Conservation (phyloP, 2,113 vertebrate species). For the Lagenorhynchus albirostris region DNA sequence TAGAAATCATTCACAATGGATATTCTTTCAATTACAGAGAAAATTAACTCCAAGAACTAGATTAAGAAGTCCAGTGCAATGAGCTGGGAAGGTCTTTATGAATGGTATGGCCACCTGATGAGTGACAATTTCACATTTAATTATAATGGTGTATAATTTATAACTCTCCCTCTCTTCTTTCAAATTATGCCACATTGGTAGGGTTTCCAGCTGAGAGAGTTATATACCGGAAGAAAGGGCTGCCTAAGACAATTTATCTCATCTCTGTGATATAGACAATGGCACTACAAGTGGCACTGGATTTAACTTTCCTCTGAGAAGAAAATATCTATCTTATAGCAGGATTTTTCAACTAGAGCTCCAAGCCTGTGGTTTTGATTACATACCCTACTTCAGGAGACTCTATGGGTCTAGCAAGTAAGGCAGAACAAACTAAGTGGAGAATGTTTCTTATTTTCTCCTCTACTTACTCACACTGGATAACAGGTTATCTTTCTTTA, state of each 20-base stretch:
- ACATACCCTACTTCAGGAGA: background rate
- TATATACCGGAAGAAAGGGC: background rate
- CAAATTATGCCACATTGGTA: background rate
- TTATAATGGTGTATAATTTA: slow-evolving; percentile 79
- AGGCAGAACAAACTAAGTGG: background rate
- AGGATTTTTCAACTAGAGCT: background rate
- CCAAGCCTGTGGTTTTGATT: background rate
- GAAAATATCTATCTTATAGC: background rate
- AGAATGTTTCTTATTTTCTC: background rate
- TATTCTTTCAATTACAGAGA: slow-evolving; percentile 61
- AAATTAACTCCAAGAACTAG: slow-evolving; percentile 70
- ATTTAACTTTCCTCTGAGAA: background rate
- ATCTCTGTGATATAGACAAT: background rate
- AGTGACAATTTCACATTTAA: slow-evolving; percentile 69
- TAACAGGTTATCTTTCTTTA: background rate
- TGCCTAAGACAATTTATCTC: background rate
- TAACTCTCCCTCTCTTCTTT: slow-evolving; percentile 42
- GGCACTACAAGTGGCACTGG: background rate
- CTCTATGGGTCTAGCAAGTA: background rate
- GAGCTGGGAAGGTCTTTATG: slow-evolving; percentile 77
- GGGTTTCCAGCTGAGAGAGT: background rate
- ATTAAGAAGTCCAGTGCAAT: slow-evolving; percentile 75
- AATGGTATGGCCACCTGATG: slow-evolving; percentile 70
- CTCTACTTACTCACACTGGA: background rate
- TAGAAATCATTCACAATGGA: slow-evolving; percentile 61